phyloP scores from a whole-genome alignment of 2,113 vertebrate genomes.

The Guaruba guarouba region DNA sequence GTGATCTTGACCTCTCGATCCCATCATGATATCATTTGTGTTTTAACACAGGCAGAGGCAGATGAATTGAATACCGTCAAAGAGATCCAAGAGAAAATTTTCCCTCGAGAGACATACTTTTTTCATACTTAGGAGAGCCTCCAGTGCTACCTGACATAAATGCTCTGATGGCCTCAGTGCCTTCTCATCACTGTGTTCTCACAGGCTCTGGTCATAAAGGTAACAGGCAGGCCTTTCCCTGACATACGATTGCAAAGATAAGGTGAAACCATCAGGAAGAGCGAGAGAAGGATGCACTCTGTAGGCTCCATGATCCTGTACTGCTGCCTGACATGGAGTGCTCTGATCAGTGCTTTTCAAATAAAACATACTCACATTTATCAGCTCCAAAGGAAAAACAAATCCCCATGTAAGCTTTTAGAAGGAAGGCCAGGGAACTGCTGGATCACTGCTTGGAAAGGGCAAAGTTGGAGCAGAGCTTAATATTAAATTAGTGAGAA shows the following conservation, averaged over 20 bases:
- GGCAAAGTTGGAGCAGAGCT: conserved; percentile 7
- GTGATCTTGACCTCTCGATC: background rate
- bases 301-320: background rate
- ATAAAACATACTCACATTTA: background rate
- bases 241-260: background rate
- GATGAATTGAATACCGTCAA: background rate
- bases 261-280: background rate
- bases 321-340: background rate
- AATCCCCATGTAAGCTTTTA: background rate
- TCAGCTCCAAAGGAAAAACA: background rate
- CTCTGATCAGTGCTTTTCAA: background rate
- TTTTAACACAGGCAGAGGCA: background rate
- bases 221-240: background rate
- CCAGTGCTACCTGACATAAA: background rate
- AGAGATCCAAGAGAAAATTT: background rate
- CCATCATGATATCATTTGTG: background rate
- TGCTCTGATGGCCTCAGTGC: fast-evolving
- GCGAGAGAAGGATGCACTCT: background rate
- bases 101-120: background rate
- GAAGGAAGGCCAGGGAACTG: background rate
- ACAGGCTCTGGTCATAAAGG: background rate
- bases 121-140: background rate
- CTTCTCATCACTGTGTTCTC: background rate
- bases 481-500: conserved; percentile 12
- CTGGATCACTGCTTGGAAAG: conserved; percentile 12